Percentiles rank a stretch among this genome's conserved stretches.
Conservation (phyloP, 2,888 invertebrate genomes). For the Pyralis farinalis region DNA sequence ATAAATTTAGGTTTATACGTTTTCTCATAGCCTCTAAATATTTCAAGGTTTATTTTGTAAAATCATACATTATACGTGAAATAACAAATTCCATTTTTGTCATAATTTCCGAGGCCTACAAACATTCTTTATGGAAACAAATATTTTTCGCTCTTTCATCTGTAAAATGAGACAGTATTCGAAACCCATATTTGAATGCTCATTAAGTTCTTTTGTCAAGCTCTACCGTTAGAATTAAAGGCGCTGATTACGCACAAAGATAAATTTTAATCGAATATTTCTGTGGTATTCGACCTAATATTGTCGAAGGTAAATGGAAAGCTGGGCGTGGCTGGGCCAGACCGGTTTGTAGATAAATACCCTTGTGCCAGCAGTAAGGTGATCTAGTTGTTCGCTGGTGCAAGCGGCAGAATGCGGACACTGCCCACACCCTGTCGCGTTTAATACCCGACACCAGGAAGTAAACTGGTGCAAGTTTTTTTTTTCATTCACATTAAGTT, state of each 20-base stretch:
- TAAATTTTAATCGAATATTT: conserved; percentile 17
- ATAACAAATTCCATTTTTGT: background rate
- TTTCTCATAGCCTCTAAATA: conserved; percentile 3
- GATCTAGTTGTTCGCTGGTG: conserved; percentile 58
- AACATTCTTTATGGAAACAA: conserved; percentile 10
- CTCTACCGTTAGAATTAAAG: conserved; percentile 25
- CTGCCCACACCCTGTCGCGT: conserved; percentile 52
- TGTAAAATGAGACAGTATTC: conserved; percentile 23
- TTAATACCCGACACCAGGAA: conserved; percentile 58
- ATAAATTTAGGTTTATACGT: conserved; percentile 8
- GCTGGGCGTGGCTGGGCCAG: conserved; percentile 61
- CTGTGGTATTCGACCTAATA: conserved; percentile 39
- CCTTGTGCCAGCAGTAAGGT: conserved; percentile 69
- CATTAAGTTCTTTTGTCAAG: conserved; percentile 21
- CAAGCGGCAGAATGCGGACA: conserved; percentile 72
- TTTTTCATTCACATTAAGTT: conserved; percentile 21
- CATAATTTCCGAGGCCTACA: background rate
- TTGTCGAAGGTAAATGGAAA: conserved; percentile 63
- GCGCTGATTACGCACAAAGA: conserved; percentile 24
- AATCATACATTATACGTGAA: background rate
- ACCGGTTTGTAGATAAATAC: conserved; percentile 63
- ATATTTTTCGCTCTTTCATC: conserved; percentile 23
- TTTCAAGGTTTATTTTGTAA: background rate
- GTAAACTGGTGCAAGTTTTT: conserved; percentile 37
- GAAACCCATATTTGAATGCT: conserved; percentile 23